A percentile compares a stretch with the other conserved stretches of the same genome.
Evolutionary conservation across 1,140 invertebrate genomes (phyloP).

Genomic region (Drosophila sp.): DNA sequence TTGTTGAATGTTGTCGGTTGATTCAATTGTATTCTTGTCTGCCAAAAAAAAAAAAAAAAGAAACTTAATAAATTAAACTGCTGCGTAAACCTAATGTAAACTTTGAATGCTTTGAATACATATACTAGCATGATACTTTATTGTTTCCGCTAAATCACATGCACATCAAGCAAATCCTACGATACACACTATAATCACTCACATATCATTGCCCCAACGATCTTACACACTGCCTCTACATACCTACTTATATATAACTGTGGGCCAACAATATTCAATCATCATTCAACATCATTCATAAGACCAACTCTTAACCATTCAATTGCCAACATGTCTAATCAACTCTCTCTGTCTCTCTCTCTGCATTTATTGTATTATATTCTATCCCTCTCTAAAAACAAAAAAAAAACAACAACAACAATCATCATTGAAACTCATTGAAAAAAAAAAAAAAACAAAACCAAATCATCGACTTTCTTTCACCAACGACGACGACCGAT

Average conservation of each 20-base stretch:
- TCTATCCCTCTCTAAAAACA: slow-evolving; percentile 48
- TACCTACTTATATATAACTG: background rate
- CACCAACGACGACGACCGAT: slow-evolving; percentile 61
- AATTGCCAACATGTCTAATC: slow-evolving; percentile 6
- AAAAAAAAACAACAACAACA: slow-evolving; percentile 3
- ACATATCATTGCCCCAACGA: background rate
- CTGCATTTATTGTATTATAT: slow-evolving; percentile 81
- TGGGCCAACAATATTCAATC: background rate
- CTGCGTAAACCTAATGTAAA: background rate
- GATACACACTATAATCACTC: too few species aligned
- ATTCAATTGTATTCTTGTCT: background rate
- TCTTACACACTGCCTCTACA: background rate
- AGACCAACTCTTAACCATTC: background rate
- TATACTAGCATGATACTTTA: too few species aligned
- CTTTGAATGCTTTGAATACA: too few species aligned
- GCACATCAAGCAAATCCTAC: too few species aligned
- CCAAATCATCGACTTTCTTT: slow-evolving; percentile 55
- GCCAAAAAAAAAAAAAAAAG: background rate
- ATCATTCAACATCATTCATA: background rate
- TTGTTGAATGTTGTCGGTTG: background rate
- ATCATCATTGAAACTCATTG: slow-evolving; percentile 13
- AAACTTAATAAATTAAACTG: background rate
- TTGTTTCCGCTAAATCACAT: too few species aligned
- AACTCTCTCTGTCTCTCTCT: slow-evolving; percentile 36
- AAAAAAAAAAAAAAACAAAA: slow-evolving; percentile 34